Base-by-base conservation (phyloP, 1,140 invertebrate genomes). In the Drosophila fuyamai region DNA sequence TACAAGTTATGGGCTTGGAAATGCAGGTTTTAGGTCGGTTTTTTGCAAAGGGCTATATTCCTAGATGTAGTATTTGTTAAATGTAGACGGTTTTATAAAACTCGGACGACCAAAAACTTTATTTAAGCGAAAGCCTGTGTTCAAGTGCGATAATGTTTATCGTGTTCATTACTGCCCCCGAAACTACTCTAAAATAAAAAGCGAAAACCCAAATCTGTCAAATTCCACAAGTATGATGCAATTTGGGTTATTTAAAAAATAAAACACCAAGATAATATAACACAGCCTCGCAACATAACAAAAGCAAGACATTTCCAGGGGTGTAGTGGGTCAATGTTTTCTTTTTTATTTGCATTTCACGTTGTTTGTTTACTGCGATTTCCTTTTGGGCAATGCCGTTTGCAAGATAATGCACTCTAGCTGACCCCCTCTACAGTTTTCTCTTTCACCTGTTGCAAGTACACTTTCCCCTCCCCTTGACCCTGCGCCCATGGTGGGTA, bases 221-320 rank as follows among this genome's bases (percentile, higher is more conserved):
- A 78, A 88, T 90, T 78, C 32, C 62, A 78, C 47, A 35, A 9
- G 54, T 62, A 71, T 88, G 84, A 88, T 88, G 84, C 84, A 86
- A 86, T 86, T 75, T 70, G 57, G 38, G 60, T 57, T 57, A 12
- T 27, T 23, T 14, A 56, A 35, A 32, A 40, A 55, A 23, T 40
- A 55, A 55, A 56, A 14, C 13, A n/a, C 51, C 43, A 72, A 47
- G 72, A 47, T 29, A 61, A 61, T 41, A 61, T 58, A 61, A 62
- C 43, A 63, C 27, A 35, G 61, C 35, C 9, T 10, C 29, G 44
- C 38, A 67, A 43, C 61, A 46, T 65, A 61, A 65, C 43, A 61
- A 44, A 38, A 44, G 43, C 13, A 13, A 62, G 65, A 13, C 36
- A 13, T n/a, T 36, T 35, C 23, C 47, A 68, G 32, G 38, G 65